Base-by-base conservation (phyloP, 2,797 vertebrate genomes). In the Serranus cabrilla region DNA sequence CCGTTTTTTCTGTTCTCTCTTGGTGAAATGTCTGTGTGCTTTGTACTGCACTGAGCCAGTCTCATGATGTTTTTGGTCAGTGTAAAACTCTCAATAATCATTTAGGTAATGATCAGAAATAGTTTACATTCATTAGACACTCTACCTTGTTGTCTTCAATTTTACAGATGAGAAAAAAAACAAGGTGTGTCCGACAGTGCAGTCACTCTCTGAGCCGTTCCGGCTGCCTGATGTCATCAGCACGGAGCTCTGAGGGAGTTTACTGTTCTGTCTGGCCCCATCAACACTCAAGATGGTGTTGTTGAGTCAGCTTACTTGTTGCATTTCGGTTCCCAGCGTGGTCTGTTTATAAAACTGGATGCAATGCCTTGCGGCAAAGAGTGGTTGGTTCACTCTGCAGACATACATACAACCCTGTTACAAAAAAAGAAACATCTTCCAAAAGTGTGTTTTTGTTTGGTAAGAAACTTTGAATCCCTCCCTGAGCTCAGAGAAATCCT, bases 281-380 rank as follows among this genome's bases (percentile, higher is more conserved):
- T 20, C 16, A 72, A 72, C 67, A 18, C 64, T 67, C 47, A 57
- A 47, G 46, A 34, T 71, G 58, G 21, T 66, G 51, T 37, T 45
- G 68, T 45, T 63, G 64, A 69, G 47, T 78, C 56, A 37, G 45
- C 31, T 65, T 49, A 50, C 73, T 57, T 40, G 60, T 52, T 81
- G 67, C 56, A 67, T 64, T 39, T 63, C 1, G 2, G 43, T 65
- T 76, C 52, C 58, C 14, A 6, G 34, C 52, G 37, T 34, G 46
- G 20, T 46, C 16, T 57, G 49, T 57, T 78, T 61, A 69, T 59
- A 45, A 69, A 50, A 61, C 58, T 66, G 39, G 40, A 62, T 58
- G 34, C 34, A 51, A 51, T 66, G 67, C 76, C 80, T 73, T 18
- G 52, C 5, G 18, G 70, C 65, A 11, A 71, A 49, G 27, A 42